phyloP scores from a whole-genome alignment of 2,113 vertebrate species.

The Xenotilapia flavipinnis region DNA sequence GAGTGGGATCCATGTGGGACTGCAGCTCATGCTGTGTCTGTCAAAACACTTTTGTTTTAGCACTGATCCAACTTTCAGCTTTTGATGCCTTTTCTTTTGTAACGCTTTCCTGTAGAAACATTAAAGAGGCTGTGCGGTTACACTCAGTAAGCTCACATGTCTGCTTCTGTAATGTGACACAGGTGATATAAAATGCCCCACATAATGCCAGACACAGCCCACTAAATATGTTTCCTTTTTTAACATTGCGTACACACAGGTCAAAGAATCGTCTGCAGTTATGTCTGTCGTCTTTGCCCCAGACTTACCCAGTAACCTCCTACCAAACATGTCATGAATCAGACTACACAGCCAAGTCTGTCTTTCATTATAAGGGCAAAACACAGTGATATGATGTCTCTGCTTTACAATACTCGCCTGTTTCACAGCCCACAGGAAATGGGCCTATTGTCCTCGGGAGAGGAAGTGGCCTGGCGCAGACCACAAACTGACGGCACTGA shows the following conservation, averaged over 20 bases:
- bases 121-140: neutral
- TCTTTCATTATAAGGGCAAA: slow-evolving; percentile 20
- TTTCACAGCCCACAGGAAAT: slow-evolving; percentile 49
- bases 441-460: slow-evolving; percentile 56
- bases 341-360: neutral
- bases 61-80: neutral
- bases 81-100: neutral
- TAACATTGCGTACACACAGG: neutral
- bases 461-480: slow-evolving; percentile 56
- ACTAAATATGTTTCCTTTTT: neutral
- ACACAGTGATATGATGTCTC: slow-evolving; percentile 36
- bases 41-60: neutral
- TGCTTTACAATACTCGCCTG: slow-evolving; percentile 47
- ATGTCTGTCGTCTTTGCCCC: neutral
- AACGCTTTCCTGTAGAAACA: neutral
- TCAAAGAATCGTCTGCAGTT: neutral
- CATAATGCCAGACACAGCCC: neutral
- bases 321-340: slow-evolving; percentile 17
- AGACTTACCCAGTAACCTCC: neutral
- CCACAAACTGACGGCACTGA: slow-evolving; percentile 18
- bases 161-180: neutral
- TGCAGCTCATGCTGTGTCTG: neutral
- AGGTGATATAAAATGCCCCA: neutral
- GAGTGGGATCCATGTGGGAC: slow-evolving; percentile 5
- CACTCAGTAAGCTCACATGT: neutral